Evolutionary conservation across 2,797 vertebrate genomes (phyloP), one percentile per base, ranked within the genome.

Genomic region (Catostomus latipinnis): DNA sequence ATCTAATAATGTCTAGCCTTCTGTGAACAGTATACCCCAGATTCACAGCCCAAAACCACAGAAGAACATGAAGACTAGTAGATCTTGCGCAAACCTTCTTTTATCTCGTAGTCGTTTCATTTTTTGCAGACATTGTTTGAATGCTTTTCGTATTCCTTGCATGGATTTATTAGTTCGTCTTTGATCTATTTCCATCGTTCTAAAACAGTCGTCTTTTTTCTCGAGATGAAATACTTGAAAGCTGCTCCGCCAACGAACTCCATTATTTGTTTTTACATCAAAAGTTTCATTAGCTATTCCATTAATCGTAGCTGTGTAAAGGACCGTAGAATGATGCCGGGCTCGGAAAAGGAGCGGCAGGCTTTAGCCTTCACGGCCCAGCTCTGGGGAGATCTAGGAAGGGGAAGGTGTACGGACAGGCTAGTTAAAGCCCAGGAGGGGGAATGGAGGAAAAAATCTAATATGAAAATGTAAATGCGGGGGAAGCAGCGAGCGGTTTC

Each of bases 401-500:
- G 46, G 65, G 75, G 66, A 60, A 53, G 73, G 76, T 83, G 70
- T 50, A 60, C n/a, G 61, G 62, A 66, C 71, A 71, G 76, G 70
- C 79, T 50, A 79, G 83, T 77, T 75, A 77, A 75, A 80, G 79
- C 79, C 70, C 78, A 80, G 66, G 76, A 83, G 82, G 66, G 74
- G 78, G 83, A 45, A 12, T 81, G 83, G 77, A 80, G 86, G 87
- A 83, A 72, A 18, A 86, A 88, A 91, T 90, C 85, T 90, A 92
- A 93, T 93, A 92, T 92, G 90, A 93, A 94, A 95, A 94, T 93
- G 92, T 93, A 91, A 91, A 93, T 93, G 83, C 87, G 77, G 88
- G 73, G 71, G 69, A 87, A 83, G 82, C 85, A 84, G 88, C 82
- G 82, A 88, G 86, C 76, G 83, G 86, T 91, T 93, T 90, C 92